phyloP scores from a whole-genome alignment of 2,113 vertebrate genomes.

The Promerops cafer region DNA sequence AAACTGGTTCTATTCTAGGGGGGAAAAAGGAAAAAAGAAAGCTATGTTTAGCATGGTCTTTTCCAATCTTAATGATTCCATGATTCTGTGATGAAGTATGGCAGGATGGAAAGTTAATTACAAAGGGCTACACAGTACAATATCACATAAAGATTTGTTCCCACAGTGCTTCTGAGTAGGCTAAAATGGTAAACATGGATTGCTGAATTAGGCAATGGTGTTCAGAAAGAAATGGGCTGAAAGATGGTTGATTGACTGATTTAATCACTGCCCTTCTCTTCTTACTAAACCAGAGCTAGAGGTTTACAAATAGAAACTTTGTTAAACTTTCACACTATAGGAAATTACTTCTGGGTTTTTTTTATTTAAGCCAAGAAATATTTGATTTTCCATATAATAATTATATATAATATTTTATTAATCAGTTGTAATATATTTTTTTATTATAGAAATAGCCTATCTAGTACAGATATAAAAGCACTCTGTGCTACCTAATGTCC shows the following conservation, averaged over 20 bases:
- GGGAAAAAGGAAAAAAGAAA: not conserved
- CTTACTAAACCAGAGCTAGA: not conserved
- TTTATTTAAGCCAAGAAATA: not conserved
- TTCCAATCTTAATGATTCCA: not conserved
- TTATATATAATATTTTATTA: not conserved
- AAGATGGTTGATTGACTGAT: not conserved
- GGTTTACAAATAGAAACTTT: not conserved
- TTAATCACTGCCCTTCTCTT: not conserved
- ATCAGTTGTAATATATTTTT: not conserved
- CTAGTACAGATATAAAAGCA: not conserved
- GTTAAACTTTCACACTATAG: not conserved
- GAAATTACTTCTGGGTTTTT: not conserved
- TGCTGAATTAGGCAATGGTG: not conserved
- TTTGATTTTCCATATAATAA: not conserved
- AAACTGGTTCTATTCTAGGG: not conserved
- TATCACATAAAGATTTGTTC: not conserved
- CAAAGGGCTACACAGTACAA: not conserved
- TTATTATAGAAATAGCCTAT: not conserved
- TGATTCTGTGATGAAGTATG: not conserved
- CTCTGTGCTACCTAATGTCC: not conserved
- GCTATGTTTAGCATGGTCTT: not conserved
- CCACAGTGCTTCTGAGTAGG: not conserved
- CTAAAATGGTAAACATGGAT: not conserved
- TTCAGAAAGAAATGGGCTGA: not conserved
- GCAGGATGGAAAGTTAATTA: not conserved